Conservation (phyloP, 2,797 vertebrate genomes). For the Chaetodon trifasciatus region DNA sequence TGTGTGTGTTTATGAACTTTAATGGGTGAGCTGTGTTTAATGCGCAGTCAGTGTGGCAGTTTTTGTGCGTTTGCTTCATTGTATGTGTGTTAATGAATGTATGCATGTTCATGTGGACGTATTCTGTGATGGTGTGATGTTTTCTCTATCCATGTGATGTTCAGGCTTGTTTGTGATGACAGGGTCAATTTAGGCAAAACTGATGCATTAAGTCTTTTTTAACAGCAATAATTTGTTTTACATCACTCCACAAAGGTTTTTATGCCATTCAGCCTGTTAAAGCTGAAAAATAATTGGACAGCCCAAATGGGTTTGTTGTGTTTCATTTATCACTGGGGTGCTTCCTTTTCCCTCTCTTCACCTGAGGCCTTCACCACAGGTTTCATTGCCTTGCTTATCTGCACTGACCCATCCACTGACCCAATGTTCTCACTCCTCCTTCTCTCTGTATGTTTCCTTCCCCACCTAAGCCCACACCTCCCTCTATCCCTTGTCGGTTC, state of each 20-base stretch:
- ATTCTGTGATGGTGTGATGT: not conserved
- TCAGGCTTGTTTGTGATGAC: not conserved
- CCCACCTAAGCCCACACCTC: conserved; percentile 2
- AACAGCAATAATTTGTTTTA: conserved; percentile 2
- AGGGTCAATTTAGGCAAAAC: not conserved
- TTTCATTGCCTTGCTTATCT: conserved; percentile 42
- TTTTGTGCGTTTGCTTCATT: not conserved
- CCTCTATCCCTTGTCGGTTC: conserved; percentile 22
- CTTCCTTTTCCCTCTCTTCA: conserved; percentile 26
- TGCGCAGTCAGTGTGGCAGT: not conserved
- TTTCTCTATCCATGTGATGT: not conserved
- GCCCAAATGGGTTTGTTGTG: not conserved
- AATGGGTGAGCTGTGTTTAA: not conserved
- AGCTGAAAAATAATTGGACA: not conserved
- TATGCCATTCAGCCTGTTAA: not conserved
- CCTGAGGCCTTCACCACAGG: conserved; percentile 21
- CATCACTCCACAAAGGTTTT: not conserved
- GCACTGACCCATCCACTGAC: conserved; percentile 51
- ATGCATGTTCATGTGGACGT: not conserved
- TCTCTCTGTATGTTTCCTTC: conserved; percentile 21
- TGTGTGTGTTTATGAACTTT: not conserved
- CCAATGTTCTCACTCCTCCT: conserved; percentile 45
- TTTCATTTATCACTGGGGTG: not conserved
- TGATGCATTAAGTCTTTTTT: conserved; percentile 5
- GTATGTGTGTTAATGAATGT: not conserved